phyloP scores from a whole-genome alignment of 2,888 invertebrate genomes.

The Mesochorus sp. region DNA sequence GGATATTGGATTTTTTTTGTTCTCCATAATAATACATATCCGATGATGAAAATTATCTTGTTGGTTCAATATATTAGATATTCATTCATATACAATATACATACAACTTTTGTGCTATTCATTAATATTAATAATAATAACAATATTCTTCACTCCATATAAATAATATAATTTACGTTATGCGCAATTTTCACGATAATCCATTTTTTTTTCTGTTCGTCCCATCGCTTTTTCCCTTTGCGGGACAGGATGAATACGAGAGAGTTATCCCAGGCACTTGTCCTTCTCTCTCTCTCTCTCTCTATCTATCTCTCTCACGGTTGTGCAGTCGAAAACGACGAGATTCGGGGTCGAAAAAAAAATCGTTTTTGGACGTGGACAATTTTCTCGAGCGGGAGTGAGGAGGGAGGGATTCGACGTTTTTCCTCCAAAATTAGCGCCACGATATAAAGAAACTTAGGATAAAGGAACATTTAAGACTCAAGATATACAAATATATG shows the following conservation, averaged over 20 bases:
- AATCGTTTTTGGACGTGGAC: background rate
- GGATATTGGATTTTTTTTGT: no score
- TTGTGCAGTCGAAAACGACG: conserved; percentile 13
- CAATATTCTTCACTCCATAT: conserved; percentile 32
- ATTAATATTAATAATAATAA: conserved; percentile 33
- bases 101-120: conserved; percentile 49
- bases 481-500: conserved; percentile 34
- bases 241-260: conserved; percentile 1
- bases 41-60: background rate
- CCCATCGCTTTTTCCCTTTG: background rate
- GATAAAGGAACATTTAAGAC: conserved; percentile 37
- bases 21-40: no score
- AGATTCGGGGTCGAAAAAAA: background rate
- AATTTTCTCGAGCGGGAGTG: background rate
- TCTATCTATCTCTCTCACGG: conserved; percentile 4
- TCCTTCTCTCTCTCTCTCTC: no score
- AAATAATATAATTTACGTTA: conserved; percentile 31
- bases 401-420: background rate
- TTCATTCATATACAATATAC: conserved; percentile 52
- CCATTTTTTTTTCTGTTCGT: background rate
- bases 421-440: background rate
- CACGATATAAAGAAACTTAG: conserved; percentile 16
- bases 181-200: background rate
- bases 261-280: background rate
- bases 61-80: conserved; percentile 44